Conservation (phyloP, 2,888 invertebrate genomes). For the Abrostola tripartita region DNA sequence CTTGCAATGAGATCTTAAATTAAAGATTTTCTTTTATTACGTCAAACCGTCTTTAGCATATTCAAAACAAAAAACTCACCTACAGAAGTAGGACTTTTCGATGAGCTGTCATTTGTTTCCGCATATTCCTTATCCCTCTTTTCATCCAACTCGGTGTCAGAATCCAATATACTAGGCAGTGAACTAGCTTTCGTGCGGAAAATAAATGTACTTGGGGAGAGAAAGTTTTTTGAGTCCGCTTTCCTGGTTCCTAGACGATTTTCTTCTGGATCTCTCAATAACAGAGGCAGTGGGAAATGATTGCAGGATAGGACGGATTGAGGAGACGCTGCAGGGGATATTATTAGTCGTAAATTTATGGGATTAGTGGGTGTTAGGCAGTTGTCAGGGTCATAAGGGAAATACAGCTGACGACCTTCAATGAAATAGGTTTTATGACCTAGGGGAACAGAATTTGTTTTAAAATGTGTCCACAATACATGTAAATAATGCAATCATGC, state of each 20-base stretch:
- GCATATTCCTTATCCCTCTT: slow-evolving; percentile 83
- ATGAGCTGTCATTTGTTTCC: slow-evolving; percentile 83
- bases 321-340: slow-evolving; percentile 89
- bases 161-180: slow-evolving; percentile 94
- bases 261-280: slow-evolving; percentile 65
- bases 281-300: slow-evolving; percentile 71
- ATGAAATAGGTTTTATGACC: slow-evolving; percentile 96
- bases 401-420: slow-evolving; percentile 91
- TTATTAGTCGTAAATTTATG: slow-evolving; percentile 88
- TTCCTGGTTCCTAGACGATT: slow-evolving; percentile 62
- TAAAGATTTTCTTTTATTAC: not conserved
- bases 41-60: not conserved
- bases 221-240: slow-evolving; percentile 84
- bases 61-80: slow-evolving; percentile 72
- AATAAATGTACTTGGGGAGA: slow-evolving; percentile 89
- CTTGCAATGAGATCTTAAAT: not conserved
- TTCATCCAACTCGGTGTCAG: slow-evolving; percentile 90
- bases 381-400: slow-evolving; percentile 77
- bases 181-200: slow-evolving; percentile 91
- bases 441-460: slow-evolving; percentile 69
- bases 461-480: slow-evolving; percentile 35
- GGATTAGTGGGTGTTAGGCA: slow-evolving; percentile 81
- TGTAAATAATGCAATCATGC: slow-evolving; percentile 32
- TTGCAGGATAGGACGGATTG: slow-evolving; percentile 78
- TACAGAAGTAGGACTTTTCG: slow-evolving; percentile 91